Base-by-base conservation (phyloP, 2,797 vertebrate species). In the Chrysocyon brachyurus region DNA sequence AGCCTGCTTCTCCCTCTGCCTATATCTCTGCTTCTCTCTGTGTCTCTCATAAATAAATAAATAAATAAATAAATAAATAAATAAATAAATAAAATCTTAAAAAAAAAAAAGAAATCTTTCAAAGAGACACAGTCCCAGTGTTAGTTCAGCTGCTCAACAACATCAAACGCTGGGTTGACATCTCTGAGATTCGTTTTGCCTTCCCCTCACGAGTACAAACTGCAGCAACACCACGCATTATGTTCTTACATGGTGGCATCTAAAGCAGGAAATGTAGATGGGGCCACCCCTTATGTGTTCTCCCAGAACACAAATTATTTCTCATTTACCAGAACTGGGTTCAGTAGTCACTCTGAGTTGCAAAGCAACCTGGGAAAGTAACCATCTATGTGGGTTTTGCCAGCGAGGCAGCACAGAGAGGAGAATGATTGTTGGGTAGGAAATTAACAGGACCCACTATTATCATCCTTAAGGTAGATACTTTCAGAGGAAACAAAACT, bases 51-150 rank as follows among this genome's bases (percentile, higher is more conserved):
- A 40, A 40, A 40, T 40, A 46, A 46, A 46, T 46, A 7, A 46
- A 46, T 7, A 46, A 46, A 46, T 7, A 46, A 46, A 46, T 7
- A 46, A 46, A 40, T 40, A 40, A 40, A 40, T 40, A 40, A 40
- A 40, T 6, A 40, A 40, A 40, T 40, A 40, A 40, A 40, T 40
- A 40, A 40, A 40, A 40, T 40, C 40, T 40, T 40, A 40, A 40
- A 40, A 40, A 40, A 40, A 40, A 46, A 46, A 46, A 49, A 73
- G 33, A 82, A 8, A 12, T 49, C 54, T 66, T 77, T 57, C 77
- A 64, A 63, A 97, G 84, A 94, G 89, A 86, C 56, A 28, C 40
- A 52, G 52, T 79, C 75, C 59, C 11, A 12, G 77, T 63, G 75
- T 82, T 12, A 22, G 49, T 24, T 73, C 57, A 5, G 77, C 33